A percentile compares a stretch with the other conserved stretches of the same genome.
Conservation (phyloP, 1,140 invertebrate species). For the Riptortus pedestris region DNA sequence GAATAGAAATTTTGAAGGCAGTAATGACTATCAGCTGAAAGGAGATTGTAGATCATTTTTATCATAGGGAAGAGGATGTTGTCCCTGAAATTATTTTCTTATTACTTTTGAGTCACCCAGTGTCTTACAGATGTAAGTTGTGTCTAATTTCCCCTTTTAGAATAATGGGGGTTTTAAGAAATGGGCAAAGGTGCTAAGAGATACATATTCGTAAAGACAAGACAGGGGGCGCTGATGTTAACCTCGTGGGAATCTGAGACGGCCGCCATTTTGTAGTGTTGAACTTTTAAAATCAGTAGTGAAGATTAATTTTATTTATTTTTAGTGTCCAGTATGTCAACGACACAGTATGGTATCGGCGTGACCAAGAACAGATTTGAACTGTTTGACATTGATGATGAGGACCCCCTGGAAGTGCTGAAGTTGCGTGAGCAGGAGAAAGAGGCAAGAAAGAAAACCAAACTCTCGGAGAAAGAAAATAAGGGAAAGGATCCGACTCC, state of each 20-base stretch:
- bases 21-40: too few relatives aligned
- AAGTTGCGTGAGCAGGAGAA: slow-evolving; percentile 67
- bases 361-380: slow-evolving; percentile 78
- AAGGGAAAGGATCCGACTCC: slow-evolving; percentile 45
- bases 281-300: slow-evolving; percentile 1
- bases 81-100: too few relatives aligned
- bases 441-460: slow-evolving; percentile 70
- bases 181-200: too few relatives aligned
- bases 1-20: too few relatives aligned
- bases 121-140: too few relatives aligned
- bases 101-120: too few relatives aligned
- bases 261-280: not conserved
- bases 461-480: slow-evolving; percentile 77
- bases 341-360: slow-evolving; percentile 70
- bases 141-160: too few relatives aligned
- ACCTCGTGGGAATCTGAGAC: slow-evolving; percentile 2
- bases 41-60: too few relatives aligned
- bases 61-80: too few relatives aligned
- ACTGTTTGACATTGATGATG: slow-evolving; percentile 72
- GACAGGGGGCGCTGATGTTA: slow-evolving; percentile 7
- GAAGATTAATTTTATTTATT: not conserved
- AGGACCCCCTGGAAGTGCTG: slow-evolving; percentile 78
- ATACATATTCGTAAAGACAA: too few relatives aligned
- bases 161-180: too few relatives aligned
- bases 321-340: not conserved